Percentiles rank a stretch among this genome's conserved stretches.
Evolutionary conservation across 2,888 invertebrate species (phyloP).

Genomic region (Oscheius sp.): DNA sequence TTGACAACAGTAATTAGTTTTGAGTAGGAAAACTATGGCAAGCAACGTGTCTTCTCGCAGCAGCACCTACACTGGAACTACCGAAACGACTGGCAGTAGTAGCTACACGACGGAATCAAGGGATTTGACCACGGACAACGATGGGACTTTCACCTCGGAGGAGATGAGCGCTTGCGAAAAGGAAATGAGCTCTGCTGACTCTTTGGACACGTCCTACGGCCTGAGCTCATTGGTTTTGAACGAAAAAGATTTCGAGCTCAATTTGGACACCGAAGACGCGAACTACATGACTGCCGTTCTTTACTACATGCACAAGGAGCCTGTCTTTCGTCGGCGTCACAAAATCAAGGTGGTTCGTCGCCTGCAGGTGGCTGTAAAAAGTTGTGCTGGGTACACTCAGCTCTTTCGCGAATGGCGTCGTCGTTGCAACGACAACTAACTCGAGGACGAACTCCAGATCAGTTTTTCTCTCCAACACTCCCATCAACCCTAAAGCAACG

Average conservation of each 20-base stretch:
- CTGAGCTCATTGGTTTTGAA: background rate
- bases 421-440: background rate
- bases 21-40: background rate
- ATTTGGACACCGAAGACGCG: background rate
- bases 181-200: background rate
- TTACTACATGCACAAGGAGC: background rate
- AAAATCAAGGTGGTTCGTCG: constrained; percentile 1
- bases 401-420: background rate
- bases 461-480: too few relatives aligned
- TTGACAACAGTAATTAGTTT: too few relatives aligned
- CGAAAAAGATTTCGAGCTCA: background rate
- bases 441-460: too few relatives aligned
- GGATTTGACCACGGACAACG: background rate
- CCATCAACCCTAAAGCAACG: too few relatives aligned
- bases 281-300: background rate
- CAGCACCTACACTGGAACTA: background rate
- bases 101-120: background rate
- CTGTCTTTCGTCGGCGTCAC: background rate
- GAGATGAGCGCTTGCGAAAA: background rate
- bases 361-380: background rate
- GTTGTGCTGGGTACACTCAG: background rate
- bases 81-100: background rate
- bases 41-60: too few relatives aligned
- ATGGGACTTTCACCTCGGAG: background rate
- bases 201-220: background rate